Base-by-base conservation (phyloP, 2,113 vertebrate genomes). In the Rhinolophus ferrumequinum region DNA sequence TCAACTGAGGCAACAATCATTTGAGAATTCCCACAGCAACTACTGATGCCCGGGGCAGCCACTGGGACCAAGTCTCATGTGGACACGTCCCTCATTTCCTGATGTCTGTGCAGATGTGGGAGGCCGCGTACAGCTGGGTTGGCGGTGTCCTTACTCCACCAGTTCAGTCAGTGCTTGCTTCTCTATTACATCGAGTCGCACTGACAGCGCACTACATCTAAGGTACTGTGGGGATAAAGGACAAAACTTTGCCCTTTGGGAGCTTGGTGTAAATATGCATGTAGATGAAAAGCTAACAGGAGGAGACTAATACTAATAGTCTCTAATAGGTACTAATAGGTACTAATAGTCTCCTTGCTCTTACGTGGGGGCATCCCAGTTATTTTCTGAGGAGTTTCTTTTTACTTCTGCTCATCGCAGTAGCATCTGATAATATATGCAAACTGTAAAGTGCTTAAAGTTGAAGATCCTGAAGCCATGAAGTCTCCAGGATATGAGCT, bases 201-300 rank as follows among this genome's bases (percentile, higher is more conserved):
- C 6, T 11, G 66, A 18, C 50, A 41, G 19, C 30, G 1, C 0
- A 0, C 22, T 18, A 0, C 47, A 0, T 8, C 0, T 5, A 18
- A 28, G 8, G 33, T 6, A 0, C 62, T 1, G 3, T 62, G 90
- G 30, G n/a, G 64, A 33, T 0, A 0, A 33, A 35, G 44, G 73
- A 10, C 50, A 12, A 50, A 13, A 13, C 41, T n/a, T n/a, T 4
- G 5, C 54, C 28, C 64, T 19, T 22, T 11, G 54, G 79, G 79
- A 76, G 33, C 30, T 8, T 22, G 28, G 47, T 67, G 26, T 38
- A 1, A 12, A 24, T 0, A 26, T 15, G 30, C 28, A 0, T 4
- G 10, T 4, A 62, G 15, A 41, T 54, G 21, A 14, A 12, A 66
- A 62, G 41, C 2, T 15, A 2, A 54, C 8, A 79, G 30, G 12